These are phyloP conservation scores for Drosophila baimaii DNA, from an alignment of 1,140 invertebrate genomes.

Conservation along the genomic window DNA sequence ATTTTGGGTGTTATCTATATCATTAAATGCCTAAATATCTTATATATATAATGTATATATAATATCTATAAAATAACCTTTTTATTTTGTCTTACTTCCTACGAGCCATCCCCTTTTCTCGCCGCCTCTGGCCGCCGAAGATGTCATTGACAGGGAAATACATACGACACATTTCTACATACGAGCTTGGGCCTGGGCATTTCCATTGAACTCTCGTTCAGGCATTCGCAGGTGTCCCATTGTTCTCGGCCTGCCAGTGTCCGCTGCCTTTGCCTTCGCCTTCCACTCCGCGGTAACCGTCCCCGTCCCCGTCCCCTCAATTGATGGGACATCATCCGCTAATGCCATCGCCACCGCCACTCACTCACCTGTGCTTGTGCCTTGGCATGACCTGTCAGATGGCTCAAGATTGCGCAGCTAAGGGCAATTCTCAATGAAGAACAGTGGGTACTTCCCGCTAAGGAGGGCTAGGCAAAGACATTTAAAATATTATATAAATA, in stretches of 20 bases:
- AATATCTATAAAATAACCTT: no score
- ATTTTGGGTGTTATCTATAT: no score
- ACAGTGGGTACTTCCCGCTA: not conserved
- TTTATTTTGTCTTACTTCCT: no score
- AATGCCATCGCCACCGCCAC: constrained; percentile 25
- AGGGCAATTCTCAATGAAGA: not conserved
- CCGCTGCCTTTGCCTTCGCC: not conserved
- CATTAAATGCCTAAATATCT: no score
- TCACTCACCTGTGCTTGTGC: constrained; percentile 6
- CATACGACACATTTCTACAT: not conserved
- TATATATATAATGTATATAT: no score
- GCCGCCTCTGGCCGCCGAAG: not conserved
- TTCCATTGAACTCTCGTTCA: constrained; percentile 28
- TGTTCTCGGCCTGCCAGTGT: constrained; percentile 15
- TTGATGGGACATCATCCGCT: constrained; percentile 34
- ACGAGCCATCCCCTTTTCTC: not conserved
- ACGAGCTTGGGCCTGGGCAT: not conserved
- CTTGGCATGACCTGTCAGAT: constrained; percentile 35
- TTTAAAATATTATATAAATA: no score
- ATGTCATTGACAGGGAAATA: constrained; percentile 17
- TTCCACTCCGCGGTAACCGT: not conserved
- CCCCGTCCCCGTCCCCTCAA: not conserved
- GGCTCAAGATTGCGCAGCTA: constrained; percentile 14
- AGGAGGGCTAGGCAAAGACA: not conserved
- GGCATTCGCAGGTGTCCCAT: constrained; percentile 9